Base-by-base conservation (phyloP, 2,888 invertebrate genomes). In the Callinectes sapidus region DNA sequence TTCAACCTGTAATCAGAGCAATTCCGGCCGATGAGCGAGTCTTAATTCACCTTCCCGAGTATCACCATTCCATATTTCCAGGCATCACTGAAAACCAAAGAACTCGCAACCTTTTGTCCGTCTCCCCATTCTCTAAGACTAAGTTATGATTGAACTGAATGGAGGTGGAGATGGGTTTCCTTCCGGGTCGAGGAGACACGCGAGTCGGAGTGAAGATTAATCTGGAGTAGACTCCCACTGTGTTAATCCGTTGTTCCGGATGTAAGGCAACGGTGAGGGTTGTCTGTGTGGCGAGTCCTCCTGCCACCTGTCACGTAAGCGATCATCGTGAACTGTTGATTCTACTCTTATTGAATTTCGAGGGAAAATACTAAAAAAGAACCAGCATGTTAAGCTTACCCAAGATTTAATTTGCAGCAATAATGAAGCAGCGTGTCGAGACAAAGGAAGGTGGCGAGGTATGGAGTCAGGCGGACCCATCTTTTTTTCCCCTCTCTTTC, bases 81-180 rank as follows among this genome's bases (percentile, higher is more conserved):
- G 35, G 16, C 3, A 13, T 81, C 14, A 35, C 81, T 10, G 35
- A 32, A 35, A 8, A 81, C 81, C 81, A 35, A 32, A 71, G 81
- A 35, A 35, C 35, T 35, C 81, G 35, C 35, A 28, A 32, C 23
- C 81, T 81, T 32, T 81, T 81, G 32, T 81, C 14, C 10, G 81
- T 35, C 35, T 81, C 16, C 8, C 35, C 81, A 35, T 81, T 35
- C 81, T 81, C 32, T 2, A 35, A 81, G 81, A 35, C 32, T 2
- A 35, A 81, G 81, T 81, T 81, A 16, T 81, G 81, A 81, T 81
- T 81, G 32, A 35, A 16, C 32, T 81, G 81, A 32, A 81, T 35
- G 81, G 81, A 32, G 14, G 81, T 35, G 35, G 14, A 35, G 81
- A 81, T 81, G 32, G 81, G 28, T 81, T 81, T 81, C 81, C 81